Evolutionary conservation across 2,888 invertebrate genomes (phyloP).

Genomic region (Hyalella azteca): DNA sequence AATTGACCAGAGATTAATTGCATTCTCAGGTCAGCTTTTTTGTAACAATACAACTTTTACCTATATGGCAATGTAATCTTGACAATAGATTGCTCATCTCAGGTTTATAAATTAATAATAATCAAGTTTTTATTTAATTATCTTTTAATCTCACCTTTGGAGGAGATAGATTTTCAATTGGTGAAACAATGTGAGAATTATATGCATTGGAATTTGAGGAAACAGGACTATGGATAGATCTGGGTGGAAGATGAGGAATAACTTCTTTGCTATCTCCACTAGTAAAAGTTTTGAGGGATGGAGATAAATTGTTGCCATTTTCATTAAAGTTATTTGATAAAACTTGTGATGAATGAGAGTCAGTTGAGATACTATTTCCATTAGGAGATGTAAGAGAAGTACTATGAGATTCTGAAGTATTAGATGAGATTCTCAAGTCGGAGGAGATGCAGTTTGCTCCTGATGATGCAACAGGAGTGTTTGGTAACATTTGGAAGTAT

Average conservation of each 20-base stretch:
- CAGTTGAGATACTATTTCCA: background rate
- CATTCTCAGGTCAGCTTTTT: too few relatives aligned
- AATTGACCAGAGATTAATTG: too few relatives aligned
- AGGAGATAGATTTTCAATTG: background rate
- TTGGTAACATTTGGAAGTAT: constrained; percentile 56
- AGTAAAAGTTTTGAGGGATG: background rate
- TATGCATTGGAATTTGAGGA: background rate
- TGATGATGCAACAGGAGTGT: background rate
- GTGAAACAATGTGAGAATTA: background rate
- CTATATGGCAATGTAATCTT: background rate
- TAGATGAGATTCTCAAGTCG: background rate
- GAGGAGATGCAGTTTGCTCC: background rate
- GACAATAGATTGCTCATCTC: background rate
- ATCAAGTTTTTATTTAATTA: background rate
- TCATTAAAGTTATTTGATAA: background rate
- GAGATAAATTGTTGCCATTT: background rate
- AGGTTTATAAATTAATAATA: background rate
- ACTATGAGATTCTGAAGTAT: constrained; percentile 10
- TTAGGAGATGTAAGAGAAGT: background rate
- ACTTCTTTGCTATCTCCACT: background rate
- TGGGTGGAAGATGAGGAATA: background rate
- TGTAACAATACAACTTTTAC: too few relatives aligned
- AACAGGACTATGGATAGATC: background rate
- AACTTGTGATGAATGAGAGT: background rate
- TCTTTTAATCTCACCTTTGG: background rate